phyloP scores from a whole-genome alignment of 2,797 vertebrate species.

The Rhinogobio ventralis region DNA sequence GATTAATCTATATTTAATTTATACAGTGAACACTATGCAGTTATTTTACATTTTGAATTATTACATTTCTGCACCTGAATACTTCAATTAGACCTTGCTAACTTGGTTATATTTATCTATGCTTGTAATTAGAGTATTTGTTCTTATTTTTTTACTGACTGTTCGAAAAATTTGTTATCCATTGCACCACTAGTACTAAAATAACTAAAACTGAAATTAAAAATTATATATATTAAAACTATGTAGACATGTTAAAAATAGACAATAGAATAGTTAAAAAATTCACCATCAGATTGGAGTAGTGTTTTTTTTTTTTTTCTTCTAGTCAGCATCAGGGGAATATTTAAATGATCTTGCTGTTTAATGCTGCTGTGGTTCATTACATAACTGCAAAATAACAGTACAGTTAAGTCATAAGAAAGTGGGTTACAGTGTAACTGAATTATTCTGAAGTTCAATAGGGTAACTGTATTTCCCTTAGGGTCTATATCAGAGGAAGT shows the following conservation, averaged over 20 bases:
- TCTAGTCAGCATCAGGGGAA: not conserved
- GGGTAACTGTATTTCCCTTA: not conserved
- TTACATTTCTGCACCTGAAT: too few relatives aligned
- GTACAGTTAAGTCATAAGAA: not conserved
- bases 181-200: not conserved
- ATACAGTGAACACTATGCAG: too few relatives aligned
- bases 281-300: not conserved
- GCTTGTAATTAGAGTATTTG: too few relatives aligned
- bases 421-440: not conserved
- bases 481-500: not conserved
- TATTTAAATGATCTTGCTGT: not conserved
- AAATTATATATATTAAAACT: not conserved
- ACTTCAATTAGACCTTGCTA: too few relatives aligned
- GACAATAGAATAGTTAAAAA: not conserved
- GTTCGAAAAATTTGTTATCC: too few relatives aligned
- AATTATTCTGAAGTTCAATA: not conserved
- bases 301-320: not conserved
- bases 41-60: too few relatives aligned
- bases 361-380: constrained; percentile 3
- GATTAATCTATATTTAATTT: too few relatives aligned
- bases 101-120: too few relatives aligned
- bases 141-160: too few relatives aligned
- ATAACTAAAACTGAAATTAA: not conserved
- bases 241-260: not conserved
- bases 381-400: constrained; percentile 1